A percentile compares a stretch with the other conserved stretches of the same genome.
Evolutionary conservation across 2,888 invertebrate species (phyloP).

Genomic region (Quadriops clusia): DNA sequence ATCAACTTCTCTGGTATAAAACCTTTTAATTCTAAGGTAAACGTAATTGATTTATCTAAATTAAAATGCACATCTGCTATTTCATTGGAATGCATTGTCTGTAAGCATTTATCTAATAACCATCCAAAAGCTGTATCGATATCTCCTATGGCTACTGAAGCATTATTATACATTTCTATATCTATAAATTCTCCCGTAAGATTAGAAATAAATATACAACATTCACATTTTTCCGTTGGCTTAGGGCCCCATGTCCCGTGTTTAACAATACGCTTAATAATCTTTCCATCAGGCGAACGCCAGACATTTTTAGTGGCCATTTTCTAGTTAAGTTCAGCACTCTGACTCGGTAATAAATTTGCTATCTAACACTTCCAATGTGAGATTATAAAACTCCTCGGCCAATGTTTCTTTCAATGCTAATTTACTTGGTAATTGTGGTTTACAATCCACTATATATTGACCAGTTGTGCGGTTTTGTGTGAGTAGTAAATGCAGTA

Average conservation of each 20-base stretch:
- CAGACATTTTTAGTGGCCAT: slow-evolving; percentile 16
- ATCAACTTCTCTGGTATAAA: slow-evolving; percentile 35
- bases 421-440: slow-evolving; percentile 26
- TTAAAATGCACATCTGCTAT: slow-evolving; percentile 35
- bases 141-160: slow-evolving; percentile 32
- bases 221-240: slow-evolving; percentile 31
- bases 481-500: slow-evolving; percentile 33
- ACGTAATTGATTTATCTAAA: slow-evolving; percentile 24
- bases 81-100: slow-evolving; percentile 39
- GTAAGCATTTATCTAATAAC: slow-evolving; percentile 37
- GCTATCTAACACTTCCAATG: slow-evolving; percentile 27
- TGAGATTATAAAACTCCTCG: slow-evolving; percentile 29
- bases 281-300: slow-evolving; percentile 29
- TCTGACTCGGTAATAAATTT: slow-evolving; percentile 30
- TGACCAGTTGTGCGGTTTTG: slow-evolving; percentile 31
- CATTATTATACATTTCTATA: slow-evolving; percentile 19
- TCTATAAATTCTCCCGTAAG: slow-evolving; percentile 13
- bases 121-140: slow-evolving; percentile 37
- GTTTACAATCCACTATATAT: slow-evolving; percentile 32
- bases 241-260: slow-evolving; percentile 26
- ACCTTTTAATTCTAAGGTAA: slow-evolving; percentile 31
- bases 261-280: slow-evolving; percentile 26
- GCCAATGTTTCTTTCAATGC: slow-evolving; percentile 26
- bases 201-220: slow-evolving; percentile 26
- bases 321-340: slow-evolving; percentile 21